Base-by-base conservation (phyloP, 2,113 vertebrate species). In the Cinclus mexicanus region DNA sequence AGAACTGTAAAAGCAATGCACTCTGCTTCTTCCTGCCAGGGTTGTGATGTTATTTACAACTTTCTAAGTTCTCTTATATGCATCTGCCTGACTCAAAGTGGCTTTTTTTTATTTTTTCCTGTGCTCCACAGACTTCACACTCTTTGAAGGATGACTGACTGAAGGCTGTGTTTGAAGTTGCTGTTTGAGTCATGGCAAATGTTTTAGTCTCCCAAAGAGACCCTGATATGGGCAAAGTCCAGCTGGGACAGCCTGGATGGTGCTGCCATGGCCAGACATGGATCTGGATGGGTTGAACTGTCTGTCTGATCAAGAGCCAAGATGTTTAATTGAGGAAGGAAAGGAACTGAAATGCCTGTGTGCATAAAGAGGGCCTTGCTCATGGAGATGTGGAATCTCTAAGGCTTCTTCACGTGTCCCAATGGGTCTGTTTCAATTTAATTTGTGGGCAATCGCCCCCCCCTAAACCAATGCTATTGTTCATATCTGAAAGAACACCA, bases 1-100 rank as follows among this genome's bases (percentile, higher is more conserved):
- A 95, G 83, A 93, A 95, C 88, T 94, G 91, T 93, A 90, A 96
- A 97, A 97, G 95, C 95, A 97, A 81, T 81, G 91, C 35, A 44
- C 56, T 78, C 50, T 69, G 37, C 63, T 92, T 94, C 93, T 96
- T 97, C 96, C 96, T 96, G 95, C 83, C 89, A 26, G 72, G 56
- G 26, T 71, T 87, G 76, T 90, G 93, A 81, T 87, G 83, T 78
- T 96, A 55, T 96, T 95, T 96, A 93, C 94, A 97, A 78, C 91
- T 89, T 89, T n/a, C 25, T 81, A 63, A 80, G 29, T 37, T 74
- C 72, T 78, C 76, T 59, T 81, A 64, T 67, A 28, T 37, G 19
- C 23, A 88, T 94, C 55, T 90, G 79, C 67, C 69, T 44, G 23
- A 63, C 89, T 95, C 90, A 82, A 49, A 90, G 81, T 28, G 44